These are phyloP conservation scores for Grallaria varia DNA, from an alignment of 2,113 vertebrate species.

Conservation along the genomic window DNA sequence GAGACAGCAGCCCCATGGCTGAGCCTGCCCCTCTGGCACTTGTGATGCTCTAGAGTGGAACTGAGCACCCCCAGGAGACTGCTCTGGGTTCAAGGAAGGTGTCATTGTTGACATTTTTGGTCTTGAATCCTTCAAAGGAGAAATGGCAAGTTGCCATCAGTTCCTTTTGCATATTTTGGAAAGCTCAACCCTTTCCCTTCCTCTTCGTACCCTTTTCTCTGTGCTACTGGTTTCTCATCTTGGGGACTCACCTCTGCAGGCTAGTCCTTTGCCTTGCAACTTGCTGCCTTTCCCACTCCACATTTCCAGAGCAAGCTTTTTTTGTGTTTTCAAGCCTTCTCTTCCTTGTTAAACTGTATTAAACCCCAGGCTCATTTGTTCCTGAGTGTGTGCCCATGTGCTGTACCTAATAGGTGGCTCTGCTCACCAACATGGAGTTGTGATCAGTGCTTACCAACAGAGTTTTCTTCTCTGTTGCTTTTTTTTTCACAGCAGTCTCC, in stretches of 20 bases:
- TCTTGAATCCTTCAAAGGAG: neutral
- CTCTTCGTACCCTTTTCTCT: neutral
- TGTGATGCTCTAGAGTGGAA: neutral
- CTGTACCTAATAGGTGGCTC: neutral
- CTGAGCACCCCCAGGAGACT: neutral
- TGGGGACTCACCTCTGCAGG: neutral
- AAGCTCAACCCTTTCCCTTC: neutral
- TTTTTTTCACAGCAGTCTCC: neutral
- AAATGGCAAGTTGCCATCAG: neutral
- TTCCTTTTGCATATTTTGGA: neutral
- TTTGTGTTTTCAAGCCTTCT: neutral
- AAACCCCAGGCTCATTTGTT: neutral
- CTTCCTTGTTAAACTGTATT: neutral
- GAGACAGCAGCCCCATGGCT: neutral
- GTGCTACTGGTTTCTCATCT: neutral
- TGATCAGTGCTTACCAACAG: neutral
- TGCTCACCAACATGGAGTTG: neutral
- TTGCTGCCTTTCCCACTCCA: neutral
- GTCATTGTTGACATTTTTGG: neutral
- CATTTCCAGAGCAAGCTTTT: neutral
- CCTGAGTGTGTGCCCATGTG: neutral
- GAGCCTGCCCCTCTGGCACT: neutral
- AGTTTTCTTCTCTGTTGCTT: neutral
- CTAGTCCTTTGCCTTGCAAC: neutral
- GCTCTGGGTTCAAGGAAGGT: neutral